phyloP scores from a whole-genome alignment of 2,113 vertebrate genomes.

The Chauna torquata region DNA sequence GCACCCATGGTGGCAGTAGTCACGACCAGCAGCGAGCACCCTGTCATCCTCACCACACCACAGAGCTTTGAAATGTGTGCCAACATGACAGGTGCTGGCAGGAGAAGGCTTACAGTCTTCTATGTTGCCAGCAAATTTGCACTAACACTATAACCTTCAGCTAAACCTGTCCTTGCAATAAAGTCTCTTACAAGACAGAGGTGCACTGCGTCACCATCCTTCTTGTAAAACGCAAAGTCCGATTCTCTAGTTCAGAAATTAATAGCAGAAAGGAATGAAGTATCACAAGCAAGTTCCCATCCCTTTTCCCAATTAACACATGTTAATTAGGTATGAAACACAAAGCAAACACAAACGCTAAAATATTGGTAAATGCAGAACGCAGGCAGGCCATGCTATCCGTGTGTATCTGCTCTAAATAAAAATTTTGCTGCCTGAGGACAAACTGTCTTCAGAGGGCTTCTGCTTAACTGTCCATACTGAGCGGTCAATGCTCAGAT shows the following conservation, averaged over 20 bases:
- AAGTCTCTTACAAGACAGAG: neutral
- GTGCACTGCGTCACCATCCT: fast-evolving
- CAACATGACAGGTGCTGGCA: neutral
- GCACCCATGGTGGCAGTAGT: neutral
- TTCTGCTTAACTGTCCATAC: neutral
- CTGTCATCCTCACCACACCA: neutral
- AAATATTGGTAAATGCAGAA: neutral
- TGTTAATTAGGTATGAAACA: neutral
- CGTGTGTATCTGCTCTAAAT: neutral
- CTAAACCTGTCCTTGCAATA: neutral
- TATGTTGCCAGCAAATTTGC: neutral
- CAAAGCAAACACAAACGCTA: neutral
- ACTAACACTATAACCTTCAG: neutral
- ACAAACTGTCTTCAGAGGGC: neutral
- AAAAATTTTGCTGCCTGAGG: neutral
- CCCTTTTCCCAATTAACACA: neutral
- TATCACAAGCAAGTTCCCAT: neutral
- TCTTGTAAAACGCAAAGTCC: neutral
- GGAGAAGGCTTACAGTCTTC: neutral
- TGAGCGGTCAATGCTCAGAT: neutral
- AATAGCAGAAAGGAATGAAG: neutral
- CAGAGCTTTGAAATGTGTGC: neutral
- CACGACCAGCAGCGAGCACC: neutral
- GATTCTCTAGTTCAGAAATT: neutral
- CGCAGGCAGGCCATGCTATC: neutral